Base-by-base conservation (phyloP, 1,140 invertebrate genomes). In the Pararge aegeria region DNA sequence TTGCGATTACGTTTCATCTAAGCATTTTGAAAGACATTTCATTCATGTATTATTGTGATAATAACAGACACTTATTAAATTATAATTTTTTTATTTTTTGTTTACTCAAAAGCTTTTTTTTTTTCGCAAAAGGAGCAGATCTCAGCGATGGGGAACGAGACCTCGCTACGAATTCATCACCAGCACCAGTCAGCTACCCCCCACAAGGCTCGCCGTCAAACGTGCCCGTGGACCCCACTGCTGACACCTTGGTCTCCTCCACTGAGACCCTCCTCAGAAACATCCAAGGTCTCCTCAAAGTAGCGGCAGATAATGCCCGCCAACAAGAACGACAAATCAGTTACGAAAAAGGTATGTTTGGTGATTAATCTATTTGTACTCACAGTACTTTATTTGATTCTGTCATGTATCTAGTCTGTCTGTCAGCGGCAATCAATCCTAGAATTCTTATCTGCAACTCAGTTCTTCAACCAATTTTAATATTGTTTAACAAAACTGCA, bases 281-380 rank as follows among this genome's bases (percentile, higher is more conserved):
- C 89, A 98, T 98, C 74, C 97, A 98, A 89, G 97, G 97, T 16
- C 92, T 98, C 60, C 93, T 98, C 40, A 98, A 98, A 89, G 97
- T 98, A 42, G 97, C 97, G 7, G 97, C 96, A 6, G 97, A 98
- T 89, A 98, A 98, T 91, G 97, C 97, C 27, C 93, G 97, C 65
- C 97, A 98, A 80, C 97, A 98, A 89, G 97, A 98, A 84, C 93
- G 97, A 67, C 96, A 98, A 90, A 96, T 98, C 84, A 97, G 95
- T 92, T 97, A 97, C 87, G 97, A 98, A 91, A 98, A 98, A 97
- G 97, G 97, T 98, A 91, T 76, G 80, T 64, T 10, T n/a, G 1
- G 30, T 34, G 27, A 27, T 7, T 1, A 27, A 1, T 27, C 10
- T 9, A 27, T 4, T 27, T 4, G 7, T 4, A 27, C 4, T 27